A percentile compares a stretch with the other conserved stretches of the same genome.
Conservation (phyloP, 2,797 vertebrate genomes). For the Tadarida brasiliensis region DNA sequence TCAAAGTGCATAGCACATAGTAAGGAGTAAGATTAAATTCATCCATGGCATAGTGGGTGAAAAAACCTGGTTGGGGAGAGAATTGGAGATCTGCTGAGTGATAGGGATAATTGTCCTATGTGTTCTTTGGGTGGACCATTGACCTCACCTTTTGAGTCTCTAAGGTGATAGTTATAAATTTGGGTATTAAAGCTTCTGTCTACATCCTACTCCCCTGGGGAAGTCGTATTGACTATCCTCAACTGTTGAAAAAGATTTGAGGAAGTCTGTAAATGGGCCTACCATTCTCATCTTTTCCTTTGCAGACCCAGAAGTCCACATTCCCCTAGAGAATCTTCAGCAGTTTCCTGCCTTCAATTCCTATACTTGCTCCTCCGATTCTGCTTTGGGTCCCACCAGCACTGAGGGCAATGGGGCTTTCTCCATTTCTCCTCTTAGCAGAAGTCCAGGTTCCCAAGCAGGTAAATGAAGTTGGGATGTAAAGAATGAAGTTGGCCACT, state of each 20-base stretch:
- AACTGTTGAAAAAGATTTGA: neutral
- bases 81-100: neutral
- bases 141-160: neutral
- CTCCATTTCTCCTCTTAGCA: conserved; percentile 90
- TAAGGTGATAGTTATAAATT: neutral
- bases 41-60: neutral
- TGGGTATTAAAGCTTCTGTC: conserved; percentile 27
- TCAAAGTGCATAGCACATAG: neutral
- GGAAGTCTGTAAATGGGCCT: neutral
- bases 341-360: conserved; percentile 98
- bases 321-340: conserved; percentile 97
- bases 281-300: conserved; percentile 53
- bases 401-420: conserved; percentile 82
- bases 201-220: neutral
- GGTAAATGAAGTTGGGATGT: conserved; percentile 80
- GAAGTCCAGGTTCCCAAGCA: conserved; percentile 91
- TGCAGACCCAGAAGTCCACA: conserved; percentile 97
- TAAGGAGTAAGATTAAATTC: neutral
- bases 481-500: neutral
- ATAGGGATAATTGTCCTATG: neutral
- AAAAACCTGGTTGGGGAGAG: neutral
- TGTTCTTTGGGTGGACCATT: neutral
- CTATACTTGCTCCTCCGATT: conserved; percentile 82
- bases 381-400: conserved; percentile 82
- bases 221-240: neutral